Evolutionary conservation across 2,113 vertebrate genomes (phyloP).

Genomic region (Picathartes gymnocephalus): DNA sequence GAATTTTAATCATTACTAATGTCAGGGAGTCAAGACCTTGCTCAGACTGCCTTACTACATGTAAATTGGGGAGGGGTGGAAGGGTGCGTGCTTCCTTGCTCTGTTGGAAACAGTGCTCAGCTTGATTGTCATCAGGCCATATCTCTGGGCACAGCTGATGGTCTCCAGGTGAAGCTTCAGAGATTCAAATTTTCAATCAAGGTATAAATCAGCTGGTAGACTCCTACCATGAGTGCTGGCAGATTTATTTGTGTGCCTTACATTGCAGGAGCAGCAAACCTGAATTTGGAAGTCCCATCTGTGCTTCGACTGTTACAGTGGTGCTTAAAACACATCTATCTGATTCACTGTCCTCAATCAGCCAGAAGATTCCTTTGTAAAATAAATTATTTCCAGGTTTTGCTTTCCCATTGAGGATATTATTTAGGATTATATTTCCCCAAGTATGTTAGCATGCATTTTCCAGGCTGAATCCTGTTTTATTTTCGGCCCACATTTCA

Average conservation of each 20-base stretch:
- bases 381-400: constrained; percentile 42
- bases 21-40: neutral
- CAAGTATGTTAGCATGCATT: constrained; percentile 3
- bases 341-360: neutral
- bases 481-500: constrained; percentile 3
- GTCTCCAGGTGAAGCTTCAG: neutral
- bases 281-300: constrained; percentile 14
- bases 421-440: constrained; percentile 41
- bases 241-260: constrained; percentile 17
- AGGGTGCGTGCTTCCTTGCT: neutral
- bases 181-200: neutral
- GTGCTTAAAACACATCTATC: constrained; percentile 10
- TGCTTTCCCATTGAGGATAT: constrained; percentile 16
- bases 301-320: neutral
- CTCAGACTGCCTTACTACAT: neutral
- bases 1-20: neutral
- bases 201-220: constrained; percentile 15
- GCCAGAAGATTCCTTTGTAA: constrained; percentile 27
- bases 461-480: constrained; percentile 37
- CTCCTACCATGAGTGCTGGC: neutral
- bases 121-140: fast-evolving
- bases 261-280: neutral
- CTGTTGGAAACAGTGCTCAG: neutral
- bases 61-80: neutral
- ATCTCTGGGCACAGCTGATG: neutral